Evolutionary conservation across 1,140 invertebrate species (phyloP).

Genomic region (Drosophila sechellia): DNA sequence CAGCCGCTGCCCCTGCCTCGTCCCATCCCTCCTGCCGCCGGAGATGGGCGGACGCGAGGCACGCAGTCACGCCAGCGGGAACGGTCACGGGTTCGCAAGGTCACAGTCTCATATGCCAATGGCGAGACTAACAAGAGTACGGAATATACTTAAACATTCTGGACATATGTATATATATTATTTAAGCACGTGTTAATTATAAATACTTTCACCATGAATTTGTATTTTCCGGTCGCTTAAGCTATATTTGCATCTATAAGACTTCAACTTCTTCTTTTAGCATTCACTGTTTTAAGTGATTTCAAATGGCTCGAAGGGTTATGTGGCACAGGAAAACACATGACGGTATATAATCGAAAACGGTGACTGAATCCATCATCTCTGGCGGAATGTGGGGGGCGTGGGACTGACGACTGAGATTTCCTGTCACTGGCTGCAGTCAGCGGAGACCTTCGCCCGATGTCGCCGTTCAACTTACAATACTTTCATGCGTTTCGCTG

Average conservation of each 20-base stretch:
- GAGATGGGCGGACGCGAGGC: conserved; percentile 29
- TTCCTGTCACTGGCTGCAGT: conserved; percentile 48
- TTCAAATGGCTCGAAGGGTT: too few species aligned
- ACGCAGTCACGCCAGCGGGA: background rate
- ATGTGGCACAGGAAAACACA: background rate
- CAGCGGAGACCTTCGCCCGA: conserved; percentile 15
- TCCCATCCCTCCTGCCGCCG: background rate
- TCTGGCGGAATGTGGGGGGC: conserved; percentile 11
- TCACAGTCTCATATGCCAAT: background rate
- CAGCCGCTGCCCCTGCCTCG: background rate
- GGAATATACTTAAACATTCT: too few species aligned
- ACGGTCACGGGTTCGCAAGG: background rate
- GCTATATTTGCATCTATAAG: too few species aligned
- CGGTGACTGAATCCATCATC: conserved; percentile 13
- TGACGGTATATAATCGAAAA: background rate
- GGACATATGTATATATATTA: too few species aligned
- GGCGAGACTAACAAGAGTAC: too few species aligned
- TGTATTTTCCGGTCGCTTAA: too few species aligned
- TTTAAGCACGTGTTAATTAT: too few species aligned
- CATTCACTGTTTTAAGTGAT: too few species aligned
- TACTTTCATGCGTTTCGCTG: conserved; percentile 54
- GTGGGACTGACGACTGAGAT: conserved; percentile 63
- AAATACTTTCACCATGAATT: too few species aligned
- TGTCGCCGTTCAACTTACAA: conserved; percentile 31
- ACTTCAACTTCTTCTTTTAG: too few species aligned